Base-by-base conservation (phyloP, 2,888 invertebrate genomes). In the Tipula unca region DNA sequence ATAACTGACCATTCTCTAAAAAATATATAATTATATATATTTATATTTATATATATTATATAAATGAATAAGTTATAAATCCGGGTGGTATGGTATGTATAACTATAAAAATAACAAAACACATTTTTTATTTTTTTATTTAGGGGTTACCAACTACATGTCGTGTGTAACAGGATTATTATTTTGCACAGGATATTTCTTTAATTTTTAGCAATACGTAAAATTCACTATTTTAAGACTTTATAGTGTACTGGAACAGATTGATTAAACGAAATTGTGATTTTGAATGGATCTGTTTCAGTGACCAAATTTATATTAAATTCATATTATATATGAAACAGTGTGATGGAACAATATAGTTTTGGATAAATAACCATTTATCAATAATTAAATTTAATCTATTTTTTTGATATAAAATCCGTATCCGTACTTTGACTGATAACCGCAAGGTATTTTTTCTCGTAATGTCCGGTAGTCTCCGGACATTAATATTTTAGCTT, bases 91-190 rank as follows among this genome's bases (percentile, higher is more conserved):
- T 69, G 69, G 69, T 69, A 69, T 69, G 69, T 69, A 69, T 69
- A 69, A 69, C 69, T 25, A 69, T 69, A 69, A 69, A 54, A 69
- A 69, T 69, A 69, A 69, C 69, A 69, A n/a, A 69, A 69, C 69
- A 54, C 17, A 69, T 69, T 69, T 69, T 69, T 69, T 69, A 69
- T 69, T 69, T 69, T 69, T 69, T 69, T 69, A 69, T 69, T 25
- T 69, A 69, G 69, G 69, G 69, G 69, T 69, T 69, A 69, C 69
- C 69, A 69, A 69, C 69, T 69, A 69, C 69, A 69, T 25, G 69
- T 69, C 69, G 69, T 69, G 69, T 69, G 69, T 69, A 25, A 69
- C 20, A 69, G 69, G 69, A 69, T 20, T 69, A 10, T 69, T 25
- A 10, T 69, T 25, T 48, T 69, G 3, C 69, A 69, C 25, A 69